Percentiles rank a stretch among this genome's conserved stretches.
These are phyloP conservation scores for Plotosus lineatus DNA, from an alignment of 2,113 vertebrate species.

Conservation along the genomic window DNA sequence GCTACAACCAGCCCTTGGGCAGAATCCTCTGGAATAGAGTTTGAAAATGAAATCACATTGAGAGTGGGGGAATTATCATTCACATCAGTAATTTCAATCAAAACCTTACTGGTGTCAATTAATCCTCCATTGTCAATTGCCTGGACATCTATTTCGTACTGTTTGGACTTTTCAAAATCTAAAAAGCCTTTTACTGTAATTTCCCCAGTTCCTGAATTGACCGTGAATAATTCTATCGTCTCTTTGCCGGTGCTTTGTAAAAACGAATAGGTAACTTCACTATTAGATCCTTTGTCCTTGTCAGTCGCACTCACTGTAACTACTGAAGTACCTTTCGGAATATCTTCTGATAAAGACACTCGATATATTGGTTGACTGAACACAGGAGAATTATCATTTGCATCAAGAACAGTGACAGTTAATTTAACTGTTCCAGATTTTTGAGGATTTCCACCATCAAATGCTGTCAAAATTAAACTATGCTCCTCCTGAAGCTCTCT, in stretches of 20 bases:
- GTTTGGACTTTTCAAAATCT: conserved; percentile 77
- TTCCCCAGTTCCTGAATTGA: conserved; percentile 71
- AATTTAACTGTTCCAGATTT: conserved; percentile 71
- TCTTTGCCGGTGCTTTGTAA: conserved; percentile 56
- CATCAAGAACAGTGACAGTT: conserved; percentile 67
- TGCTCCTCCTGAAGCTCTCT: conserved; percentile 67
- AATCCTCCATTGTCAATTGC: conserved; percentile 77
- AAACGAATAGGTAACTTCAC: conserved; percentile 65
- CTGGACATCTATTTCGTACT: conserved; percentile 71
- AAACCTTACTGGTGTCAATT: conserved; percentile 70
- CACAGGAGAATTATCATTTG: conserved; percentile 71
- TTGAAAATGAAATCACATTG: conserved; percentile 70
- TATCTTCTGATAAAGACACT: conserved; percentile 64
- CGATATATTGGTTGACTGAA: conserved; percentile 69
- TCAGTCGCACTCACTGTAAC: conserved; percentile 67
- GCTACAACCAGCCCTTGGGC: conserved; percentile 65
- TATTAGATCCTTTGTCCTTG: conserved; percentile 64
- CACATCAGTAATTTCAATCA: conserved; percentile 72
- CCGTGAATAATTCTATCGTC: conserved; percentile 55
- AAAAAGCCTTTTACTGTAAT: conserved; percentile 65
- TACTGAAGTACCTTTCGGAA: conserved; percentile 46
- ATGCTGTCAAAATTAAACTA: conserved; percentile 65
- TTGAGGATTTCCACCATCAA: conserved; percentile 71
- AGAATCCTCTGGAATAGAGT: conserved; percentile 67
- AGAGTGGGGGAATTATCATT: conserved; percentile 74